Base-by-base conservation (phyloP, 2,888 invertebrate genomes). In the Arctia plantaginis region DNA sequence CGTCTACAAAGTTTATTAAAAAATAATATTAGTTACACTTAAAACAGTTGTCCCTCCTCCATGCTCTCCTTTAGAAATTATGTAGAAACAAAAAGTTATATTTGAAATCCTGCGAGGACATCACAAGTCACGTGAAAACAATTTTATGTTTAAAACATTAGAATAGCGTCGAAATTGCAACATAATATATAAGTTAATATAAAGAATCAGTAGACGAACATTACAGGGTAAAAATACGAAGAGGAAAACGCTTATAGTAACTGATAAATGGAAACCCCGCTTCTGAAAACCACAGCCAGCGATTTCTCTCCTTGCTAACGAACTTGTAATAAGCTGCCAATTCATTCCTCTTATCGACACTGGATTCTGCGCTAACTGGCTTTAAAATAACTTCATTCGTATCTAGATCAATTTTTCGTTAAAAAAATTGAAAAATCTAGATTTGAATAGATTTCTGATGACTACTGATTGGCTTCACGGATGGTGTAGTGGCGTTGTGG, bases 281-380 rank as follows among this genome's bases (percentile, higher is more conserved):
- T 71, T 2, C 55, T 59, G 55, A 65, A 71, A 71, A 71, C 71
- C 64, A 65, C 65, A 47, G 65, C 71, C 3, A 65, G 30, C 65
- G 44, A 71, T 71, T 71, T 47, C 30, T 71, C 71, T 62, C 35
- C 41, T 23, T 27, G 30, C 71, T 65, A 70, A 64, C 47, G 62
- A 71, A 64, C 65, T 71, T 47, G 65, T 71, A 65, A 71, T 71
- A 71, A 71, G 71, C 71, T 71, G 47, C 71, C 71, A 71, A 71
- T 71, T 71, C 65, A 65, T 65, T 39, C 47, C 39, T 65, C 47
- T 33, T 71, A 35, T 64, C 64, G n/a, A 12, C 44, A 47, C n/a
- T 23, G 59, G 39, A 41, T 44, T 65, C 27, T 23, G 1, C 35
- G 27, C 30, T 41, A 67, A 71, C 33, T 8, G 33, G 23, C 65